phyloP scores from a whole-genome alignment of 2,888 invertebrate genomes.

The Tribolium freemani region DNA sequence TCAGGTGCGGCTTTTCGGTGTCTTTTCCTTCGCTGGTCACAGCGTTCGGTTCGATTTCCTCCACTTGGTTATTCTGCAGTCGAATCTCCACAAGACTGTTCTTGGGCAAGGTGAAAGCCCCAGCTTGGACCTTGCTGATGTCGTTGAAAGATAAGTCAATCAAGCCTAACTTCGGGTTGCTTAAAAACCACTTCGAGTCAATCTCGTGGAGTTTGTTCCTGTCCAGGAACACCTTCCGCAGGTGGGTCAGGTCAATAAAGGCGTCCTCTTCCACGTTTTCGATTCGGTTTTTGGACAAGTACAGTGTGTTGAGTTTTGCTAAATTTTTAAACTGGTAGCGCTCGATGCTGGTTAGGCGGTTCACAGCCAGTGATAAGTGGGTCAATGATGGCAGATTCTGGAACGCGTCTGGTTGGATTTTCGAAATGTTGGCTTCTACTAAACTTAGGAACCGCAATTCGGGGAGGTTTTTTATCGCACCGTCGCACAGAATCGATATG shows the following conservation, averaged over 20 bases:
- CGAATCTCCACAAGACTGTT: slow-evolving; percentile 43
- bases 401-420: slow-evolving; percentile 54
- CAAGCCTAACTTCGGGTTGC: slow-evolving; percentile 44
- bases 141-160: slow-evolving; percentile 55
- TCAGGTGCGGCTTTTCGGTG: slow-evolving; percentile 42
- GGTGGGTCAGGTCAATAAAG: slow-evolving; percentile 50
- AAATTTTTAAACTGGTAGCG: slow-evolving; percentile 53
- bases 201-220: slow-evolving; percentile 53
- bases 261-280: slow-evolving; percentile 51
- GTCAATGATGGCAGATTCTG: slow-evolving; percentile 52
- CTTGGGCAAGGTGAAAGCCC: slow-evolving; percentile 39
- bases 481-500: slow-evolving; percentile 55
- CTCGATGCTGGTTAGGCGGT: slow-evolving; percentile 51
- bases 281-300: slow-evolving; percentile 55
- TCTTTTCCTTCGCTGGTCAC: slow-evolving; percentile 28
- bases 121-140: slow-evolving; percentile 45
- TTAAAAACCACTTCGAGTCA: slow-evolving; percentile 51
- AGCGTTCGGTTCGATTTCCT: slow-evolving; percentile 44
- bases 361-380: slow-evolving; percentile 55
- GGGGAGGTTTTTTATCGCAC: slow-evolving; percentile 56
- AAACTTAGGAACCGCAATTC: slow-evolving; percentile 50
- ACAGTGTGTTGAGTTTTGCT: slow-evolving; percentile 48
- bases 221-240: slow-evolving; percentile 54
- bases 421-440: slow-evolving; percentile 53
- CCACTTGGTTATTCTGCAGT: slow-evolving; percentile 50